Percentiles rank a stretch among this genome's conserved stretches.
Conservation (phyloP, 64 coral and sea anemone species). For the Porites australiensis region DNA sequence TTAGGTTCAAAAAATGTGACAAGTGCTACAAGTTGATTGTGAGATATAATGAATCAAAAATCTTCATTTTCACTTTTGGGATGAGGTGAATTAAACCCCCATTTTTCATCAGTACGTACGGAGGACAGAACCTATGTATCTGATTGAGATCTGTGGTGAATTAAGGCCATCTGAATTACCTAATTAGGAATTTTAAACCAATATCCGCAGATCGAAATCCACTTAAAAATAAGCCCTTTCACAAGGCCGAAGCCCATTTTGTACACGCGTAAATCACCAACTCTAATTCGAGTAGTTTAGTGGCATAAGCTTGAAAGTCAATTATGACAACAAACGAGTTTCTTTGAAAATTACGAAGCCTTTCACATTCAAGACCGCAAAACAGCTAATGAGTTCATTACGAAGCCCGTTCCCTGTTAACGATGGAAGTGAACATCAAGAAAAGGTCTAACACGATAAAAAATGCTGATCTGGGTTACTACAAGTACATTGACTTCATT, state of each 20-base stretch:
- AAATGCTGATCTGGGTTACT: background rate
- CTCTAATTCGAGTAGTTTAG: background rate
- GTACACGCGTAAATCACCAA: background rate
- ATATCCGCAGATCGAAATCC: conserved; percentile 47
- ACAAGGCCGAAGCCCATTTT: background rate
- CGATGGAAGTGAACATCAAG: background rate
- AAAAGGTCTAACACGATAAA: background rate
- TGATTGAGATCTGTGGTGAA: background rate
- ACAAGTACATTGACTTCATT: no score
- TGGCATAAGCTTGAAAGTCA: background rate
- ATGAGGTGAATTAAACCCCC: background rate
- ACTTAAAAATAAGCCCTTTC: conserved; percentile 23
- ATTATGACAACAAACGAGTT: conserved; percentile 9
- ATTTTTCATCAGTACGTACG: background rate
- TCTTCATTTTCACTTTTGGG: background rate
- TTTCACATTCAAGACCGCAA: background rate
- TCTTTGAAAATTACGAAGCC: background rate
- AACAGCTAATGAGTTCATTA: conserved; percentile 31
- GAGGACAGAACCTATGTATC: background rate
- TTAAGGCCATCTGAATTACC: conserved; percentile 8
- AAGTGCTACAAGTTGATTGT: background rate
- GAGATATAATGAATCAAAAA: background rate
- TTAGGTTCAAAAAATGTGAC: background rate
- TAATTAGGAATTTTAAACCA: background rate
- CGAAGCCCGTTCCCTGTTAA: background rate